Conservation (phyloP, 1,140 invertebrate genomes). For the Epicauta chinensis region DNA sequence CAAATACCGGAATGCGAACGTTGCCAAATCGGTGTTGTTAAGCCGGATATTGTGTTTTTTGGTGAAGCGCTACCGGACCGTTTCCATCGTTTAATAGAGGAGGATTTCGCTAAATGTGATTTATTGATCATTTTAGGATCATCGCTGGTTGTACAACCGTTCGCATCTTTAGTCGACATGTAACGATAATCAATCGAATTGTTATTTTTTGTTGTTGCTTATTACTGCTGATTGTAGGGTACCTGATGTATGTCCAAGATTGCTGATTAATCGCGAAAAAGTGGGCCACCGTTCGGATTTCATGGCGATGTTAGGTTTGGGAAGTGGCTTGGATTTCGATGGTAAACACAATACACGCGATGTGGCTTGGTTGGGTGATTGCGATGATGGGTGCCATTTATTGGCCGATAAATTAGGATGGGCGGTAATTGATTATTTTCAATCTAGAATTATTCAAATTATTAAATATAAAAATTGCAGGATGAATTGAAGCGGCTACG, state of each 20-base stretch:
- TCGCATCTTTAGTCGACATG: slow-evolving; percentile 82
- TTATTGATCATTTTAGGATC: slow-evolving; percentile 93
- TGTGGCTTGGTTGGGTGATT: slow-evolving; percentile 81
- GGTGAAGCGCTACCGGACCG: slow-evolving; percentile 77
- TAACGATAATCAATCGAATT: slow-evolving; percentile 38
- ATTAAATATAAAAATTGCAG: slow-evolving; percentile 38
- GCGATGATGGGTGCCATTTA: slow-evolving; percentile 75
- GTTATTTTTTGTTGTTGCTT: not conserved
- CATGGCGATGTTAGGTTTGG: slow-evolving; percentile 50
- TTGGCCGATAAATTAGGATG: slow-evolving; percentile 81
- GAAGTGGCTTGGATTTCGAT: slow-evolving; percentile 62
- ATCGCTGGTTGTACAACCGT: slow-evolving; percentile 89
- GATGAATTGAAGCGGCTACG: slow-evolving; percentile 57
- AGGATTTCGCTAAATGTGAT: slow-evolving; percentile 84
- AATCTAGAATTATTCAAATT: not conserved
- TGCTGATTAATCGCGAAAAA: slow-evolving; percentile 81
- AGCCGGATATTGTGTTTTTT: slow-evolving; percentile 94
- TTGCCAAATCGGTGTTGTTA: slow-evolving; percentile 66
- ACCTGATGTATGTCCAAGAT: slow-evolving; percentile 60
- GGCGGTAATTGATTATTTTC: slow-evolving; percentile 50
- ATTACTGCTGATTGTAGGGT: slow-evolving; percentile 52
- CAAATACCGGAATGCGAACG: slow-evolving; percentile 66
- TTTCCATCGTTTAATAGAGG: slow-evolving; percentile 58
- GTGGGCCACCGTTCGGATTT: slow-evolving; percentile 54
- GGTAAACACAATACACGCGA: slow-evolving; percentile 61